These are phyloP conservation scores for Grammomys surdaster DNA, from an alignment of 2,113 vertebrate genomes.

Conservation along the genomic window DNA sequence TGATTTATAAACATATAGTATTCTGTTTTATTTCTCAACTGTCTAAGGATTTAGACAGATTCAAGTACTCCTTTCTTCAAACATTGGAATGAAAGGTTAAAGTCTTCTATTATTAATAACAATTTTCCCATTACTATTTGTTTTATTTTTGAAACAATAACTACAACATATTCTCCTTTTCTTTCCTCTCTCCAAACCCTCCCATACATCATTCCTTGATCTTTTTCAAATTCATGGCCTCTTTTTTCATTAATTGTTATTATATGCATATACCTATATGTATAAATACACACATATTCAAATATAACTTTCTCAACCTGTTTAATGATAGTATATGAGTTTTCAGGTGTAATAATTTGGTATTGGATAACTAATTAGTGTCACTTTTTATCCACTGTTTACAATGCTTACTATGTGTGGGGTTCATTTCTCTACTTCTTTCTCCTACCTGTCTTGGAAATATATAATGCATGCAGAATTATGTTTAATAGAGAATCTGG, in stretches of 20 bases:
- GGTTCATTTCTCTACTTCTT: constrained; percentile 38
- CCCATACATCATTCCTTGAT: background rate
- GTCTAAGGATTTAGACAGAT: background rate
- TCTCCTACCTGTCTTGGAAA: background rate
- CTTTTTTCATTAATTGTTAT: background rate
- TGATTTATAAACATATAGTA: constrained; percentile 56
- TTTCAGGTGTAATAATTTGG: background rate
- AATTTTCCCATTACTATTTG: background rate
- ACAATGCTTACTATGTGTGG: background rate
- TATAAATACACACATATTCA: background rate
- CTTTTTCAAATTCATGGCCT: background rate
- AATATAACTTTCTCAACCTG: background rate
- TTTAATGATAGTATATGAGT: background rate
- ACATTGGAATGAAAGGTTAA: constrained; percentile 55
- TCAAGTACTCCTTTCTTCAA: constrained; percentile 25
- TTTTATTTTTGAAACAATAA: constrained; percentile 4
- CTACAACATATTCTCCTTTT: background rate
- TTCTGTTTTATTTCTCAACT: constrained; percentile 53
- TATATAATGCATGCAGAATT: background rate
- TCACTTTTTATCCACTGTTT: constrained; percentile 11
- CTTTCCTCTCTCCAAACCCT: background rate
- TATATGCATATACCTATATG: background rate
- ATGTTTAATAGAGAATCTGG: background rate
- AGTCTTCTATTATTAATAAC: background rate
- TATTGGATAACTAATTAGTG: background rate